Conservation (phyloP, 2,888 invertebrate species). For the Pseudococcus viburni region DNA sequence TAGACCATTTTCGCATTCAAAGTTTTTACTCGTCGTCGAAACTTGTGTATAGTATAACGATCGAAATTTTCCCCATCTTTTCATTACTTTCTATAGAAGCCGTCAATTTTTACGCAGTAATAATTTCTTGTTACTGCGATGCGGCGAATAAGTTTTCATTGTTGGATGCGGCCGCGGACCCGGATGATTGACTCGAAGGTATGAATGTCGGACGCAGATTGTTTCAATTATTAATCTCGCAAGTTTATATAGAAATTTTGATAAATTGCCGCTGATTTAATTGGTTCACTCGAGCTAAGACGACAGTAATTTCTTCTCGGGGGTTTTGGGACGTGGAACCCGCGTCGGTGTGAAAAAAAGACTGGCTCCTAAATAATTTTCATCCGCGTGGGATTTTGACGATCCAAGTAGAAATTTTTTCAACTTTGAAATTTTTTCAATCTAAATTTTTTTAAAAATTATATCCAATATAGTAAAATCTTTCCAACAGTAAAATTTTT, state of each 20-base stretch:
- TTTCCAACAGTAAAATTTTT: not conserved
- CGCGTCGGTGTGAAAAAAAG: too few species aligned
- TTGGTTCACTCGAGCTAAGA: not conserved
- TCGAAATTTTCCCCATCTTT: constrained; percentile 36
- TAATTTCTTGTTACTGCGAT: not conserved
- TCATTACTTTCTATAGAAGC: constrained; percentile 23
- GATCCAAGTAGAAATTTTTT: not conserved
- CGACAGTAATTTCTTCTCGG: not conserved
- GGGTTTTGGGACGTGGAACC: not conserved
- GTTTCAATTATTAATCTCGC: constrained; percentile 8
- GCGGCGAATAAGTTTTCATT: constrained; percentile 29
- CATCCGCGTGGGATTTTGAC: too few species aligned
- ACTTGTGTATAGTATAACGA: constrained; percentile 5
- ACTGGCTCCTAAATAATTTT: too few species aligned
- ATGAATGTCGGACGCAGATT: constrained; percentile 26
- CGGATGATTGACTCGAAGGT: constrained; percentile 23
- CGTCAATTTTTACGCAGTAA: constrained; percentile 42
- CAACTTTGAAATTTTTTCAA: not conserved
- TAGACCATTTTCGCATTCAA: constrained; percentile 32
- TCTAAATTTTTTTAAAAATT: too few species aligned
- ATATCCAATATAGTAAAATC: too few species aligned
- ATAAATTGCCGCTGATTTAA: not conserved
- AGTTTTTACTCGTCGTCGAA: constrained; percentile 1
- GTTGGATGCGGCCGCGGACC: not conserved
- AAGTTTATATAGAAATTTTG: not conserved